Percentiles rank a stretch among this genome's conserved stretches.
Conservation (phyloP, 2,113 vertebrate species). For the Aplodontia rufa region DNA sequence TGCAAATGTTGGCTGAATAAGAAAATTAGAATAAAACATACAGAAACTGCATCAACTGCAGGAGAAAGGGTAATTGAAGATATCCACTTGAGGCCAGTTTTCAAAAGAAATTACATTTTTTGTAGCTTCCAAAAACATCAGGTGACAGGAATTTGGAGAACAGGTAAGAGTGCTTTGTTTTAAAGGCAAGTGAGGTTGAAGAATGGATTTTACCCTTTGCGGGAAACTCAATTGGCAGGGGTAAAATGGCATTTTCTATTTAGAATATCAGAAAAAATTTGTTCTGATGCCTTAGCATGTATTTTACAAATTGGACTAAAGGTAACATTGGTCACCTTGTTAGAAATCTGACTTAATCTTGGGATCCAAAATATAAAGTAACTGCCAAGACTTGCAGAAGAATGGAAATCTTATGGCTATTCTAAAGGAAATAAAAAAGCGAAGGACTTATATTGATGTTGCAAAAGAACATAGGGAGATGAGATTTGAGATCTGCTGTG, state of each 20-base stretch:
- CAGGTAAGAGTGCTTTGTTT: background rate
- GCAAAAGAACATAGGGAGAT: background rate
- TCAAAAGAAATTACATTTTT: conserved; percentile 27
- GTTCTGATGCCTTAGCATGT: background rate
- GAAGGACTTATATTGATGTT: background rate
- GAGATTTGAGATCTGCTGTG: background rate
- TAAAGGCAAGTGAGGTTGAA: conserved; percentile 28
- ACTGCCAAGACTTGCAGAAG: background rate
- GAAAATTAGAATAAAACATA: background rate
- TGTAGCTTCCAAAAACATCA: background rate
- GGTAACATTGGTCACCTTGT: background rate
- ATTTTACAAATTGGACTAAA: conserved; percentile 6
- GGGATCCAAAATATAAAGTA: background rate
- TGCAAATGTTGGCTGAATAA: background rate
- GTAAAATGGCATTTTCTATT: conserved; percentile 2
- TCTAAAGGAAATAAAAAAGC: background rate
- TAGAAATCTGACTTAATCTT: conserved; percentile 1
- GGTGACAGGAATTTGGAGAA: background rate
- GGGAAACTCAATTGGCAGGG: background rate
- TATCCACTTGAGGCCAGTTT: background rate
- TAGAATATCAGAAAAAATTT: background rate
- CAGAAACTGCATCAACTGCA: background rate
- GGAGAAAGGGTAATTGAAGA: background rate
- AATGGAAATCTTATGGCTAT: background rate
- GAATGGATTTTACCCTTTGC: background rate